Percentiles rank a stretch among this genome's conserved stretches.
Evolutionary conservation across 2,888 invertebrate genomes (phyloP).

Genomic region (Tiphia femorata): DNA sequence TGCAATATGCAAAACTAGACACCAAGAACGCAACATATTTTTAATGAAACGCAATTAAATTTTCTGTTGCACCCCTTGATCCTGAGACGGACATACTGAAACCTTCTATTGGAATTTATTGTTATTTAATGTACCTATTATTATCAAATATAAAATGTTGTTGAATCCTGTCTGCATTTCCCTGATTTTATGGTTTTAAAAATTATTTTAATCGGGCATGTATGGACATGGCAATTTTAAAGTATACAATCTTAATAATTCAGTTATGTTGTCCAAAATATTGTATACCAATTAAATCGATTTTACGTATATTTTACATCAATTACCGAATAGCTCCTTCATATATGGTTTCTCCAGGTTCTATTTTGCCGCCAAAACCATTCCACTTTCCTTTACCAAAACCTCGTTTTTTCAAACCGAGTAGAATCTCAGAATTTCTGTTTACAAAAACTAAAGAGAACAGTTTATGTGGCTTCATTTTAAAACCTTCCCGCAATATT

Average conservation of each 20-base stretch:
- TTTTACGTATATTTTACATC: neutral
- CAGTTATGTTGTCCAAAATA: neutral
- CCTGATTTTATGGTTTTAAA: neutral
- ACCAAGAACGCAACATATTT: no score
- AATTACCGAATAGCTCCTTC: constrained; percentile 75
- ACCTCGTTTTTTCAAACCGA: constrained; percentile 81
- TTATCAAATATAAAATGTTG: constrained; percentile 50
- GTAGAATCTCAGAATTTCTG: constrained; percentile 69
- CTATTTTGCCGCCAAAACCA: constrained; percentile 85
- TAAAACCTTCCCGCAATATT: neutral
- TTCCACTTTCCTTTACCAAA: constrained; percentile 82
- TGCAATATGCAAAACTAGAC: no score
- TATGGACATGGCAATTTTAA: no score
- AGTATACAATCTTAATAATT: no score
- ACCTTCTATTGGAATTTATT: constrained; percentile 29
- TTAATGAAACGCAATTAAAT: no score
- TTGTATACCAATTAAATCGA: neutral
- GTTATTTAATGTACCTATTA: constrained; percentile 50
- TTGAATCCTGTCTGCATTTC: constrained; percentile 24
- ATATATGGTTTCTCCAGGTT: constrained; percentile 75
- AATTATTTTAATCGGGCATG: neutral
- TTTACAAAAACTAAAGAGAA: constrained; percentile 71
- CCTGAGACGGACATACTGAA: no score
- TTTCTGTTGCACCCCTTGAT: no score
- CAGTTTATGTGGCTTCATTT: constrained; percentile 40